Base-by-base conservation (phyloP, 2,888 invertebrate genomes). In the Mechanitis messenoides region DNA sequence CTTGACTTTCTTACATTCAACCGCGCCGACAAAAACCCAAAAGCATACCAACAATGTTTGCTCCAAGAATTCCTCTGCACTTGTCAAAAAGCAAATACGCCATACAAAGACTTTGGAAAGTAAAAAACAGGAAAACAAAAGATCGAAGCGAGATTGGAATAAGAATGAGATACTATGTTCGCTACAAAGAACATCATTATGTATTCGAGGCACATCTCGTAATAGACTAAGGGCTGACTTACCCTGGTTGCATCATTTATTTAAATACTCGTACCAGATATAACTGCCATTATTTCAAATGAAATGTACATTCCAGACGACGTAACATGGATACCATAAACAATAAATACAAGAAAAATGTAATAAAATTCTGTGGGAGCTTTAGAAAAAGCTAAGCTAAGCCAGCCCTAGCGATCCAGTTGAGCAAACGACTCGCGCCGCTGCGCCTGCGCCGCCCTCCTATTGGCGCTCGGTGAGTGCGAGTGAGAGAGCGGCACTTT, bases 391-490 rank as follows among this genome's bases (percentile, higher is more conserved):
- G 78, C 62, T 65, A 64, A 31, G 50, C 50, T 50, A 76, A 79
- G 85, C 81, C 88, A 88, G 79, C 88, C 89, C 88, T 89, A 85
- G 80, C 79, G 81, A 83, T 83, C 80, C 82, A 81, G 83, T 81
- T 80, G 83, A 84, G 82, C 82, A 81, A 83, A 83, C 87, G 87
- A 81, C 77, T 81, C 89, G 89, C 87, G 83, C 79, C 84, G 82
- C 75, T 88, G 89, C 87, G 84, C 83, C 71, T 72, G 85, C 87
- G 83, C 81, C 71, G 76, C 77, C 73, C 78, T 77, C 77, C 74
- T 69, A 84, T 84, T 85, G 86, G 87, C 78, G 75, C 71, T 69
- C 71, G 68, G 68, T 72, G 73, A 74, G 82, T 62, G 75, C 60
- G 81, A 85, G 66, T 63, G 83, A 72, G 80, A 79, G 67, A 64